phyloP scores from a whole-genome alignment of 92 coral and sea anemone species.

The Zoanthus sociatus region DNA sequence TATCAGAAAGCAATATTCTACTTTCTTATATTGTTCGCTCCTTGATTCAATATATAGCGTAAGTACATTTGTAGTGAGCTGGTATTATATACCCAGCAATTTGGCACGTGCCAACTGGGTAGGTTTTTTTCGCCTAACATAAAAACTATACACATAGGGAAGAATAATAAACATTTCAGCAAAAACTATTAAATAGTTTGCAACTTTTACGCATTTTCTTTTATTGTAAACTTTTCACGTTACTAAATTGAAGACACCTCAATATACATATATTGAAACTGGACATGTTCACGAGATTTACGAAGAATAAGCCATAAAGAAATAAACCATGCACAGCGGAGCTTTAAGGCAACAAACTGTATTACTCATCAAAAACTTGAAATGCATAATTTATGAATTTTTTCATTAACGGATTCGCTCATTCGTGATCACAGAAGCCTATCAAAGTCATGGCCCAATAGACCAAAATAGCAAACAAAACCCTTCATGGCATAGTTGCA shows the following conservation, averaged over 20 bases:
- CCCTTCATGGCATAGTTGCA: neutral
- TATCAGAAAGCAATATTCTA: no score
- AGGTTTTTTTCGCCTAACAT: neutral
- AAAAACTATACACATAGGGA: neutral
- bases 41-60: no score
- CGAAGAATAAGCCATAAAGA: neutral
- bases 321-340: neutral
- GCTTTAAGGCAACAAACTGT: neutral
- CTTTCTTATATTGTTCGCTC: no score
- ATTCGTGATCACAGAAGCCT: neutral
- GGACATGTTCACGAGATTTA: neutral
- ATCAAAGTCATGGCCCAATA: neutral
- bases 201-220: no score
- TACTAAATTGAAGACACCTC: no score
- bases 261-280: neutral
- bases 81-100: no score
- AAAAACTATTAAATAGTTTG: no score
- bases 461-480: neutral
- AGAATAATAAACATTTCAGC: neutral
- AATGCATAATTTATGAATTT: neutral
- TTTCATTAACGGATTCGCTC: neutral
- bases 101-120: neutral
- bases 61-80: no score
- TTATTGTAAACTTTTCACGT: no score
- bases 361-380: neutral